These are phyloP conservation scores for Perithous albicinctus DNA, from an alignment of 2,888 invertebrate species.

Conservation along the genomic window DNA sequence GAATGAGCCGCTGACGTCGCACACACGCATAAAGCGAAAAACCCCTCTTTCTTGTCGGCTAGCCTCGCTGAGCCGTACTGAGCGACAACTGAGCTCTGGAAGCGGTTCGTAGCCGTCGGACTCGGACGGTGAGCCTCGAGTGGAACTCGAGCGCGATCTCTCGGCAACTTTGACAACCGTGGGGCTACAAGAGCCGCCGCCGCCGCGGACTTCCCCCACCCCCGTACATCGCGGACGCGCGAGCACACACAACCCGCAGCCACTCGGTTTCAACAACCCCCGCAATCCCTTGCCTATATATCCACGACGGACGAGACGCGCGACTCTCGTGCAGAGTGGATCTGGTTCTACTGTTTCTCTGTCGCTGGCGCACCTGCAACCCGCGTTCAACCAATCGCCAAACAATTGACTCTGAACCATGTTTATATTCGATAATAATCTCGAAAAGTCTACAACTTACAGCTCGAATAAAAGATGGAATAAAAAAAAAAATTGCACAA, in stretches of 20 bases:
- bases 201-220: conserved; percentile 85
- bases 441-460: background rate
- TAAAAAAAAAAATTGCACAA: background rate
- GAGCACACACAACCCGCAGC: conserved; percentile 48
- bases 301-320: conserved; percentile 51
- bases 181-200: conserved; percentile 81
- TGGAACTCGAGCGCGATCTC: conserved; percentile 86
- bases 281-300: conserved; percentile 12
- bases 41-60: conserved; percentile 82
- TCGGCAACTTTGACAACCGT: conserved; percentile 81
- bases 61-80: conserved; percentile 84
- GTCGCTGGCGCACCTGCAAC: background rate
- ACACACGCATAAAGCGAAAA: conserved; percentile 69
- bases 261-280: conserved; percentile 52
- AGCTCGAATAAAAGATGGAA: background rate
- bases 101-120: conserved; percentile 84
- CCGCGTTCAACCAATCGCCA: conserved; percentile 22
- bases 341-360: conserved; percentile 15
- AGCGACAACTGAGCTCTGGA: conserved; percentile 86
- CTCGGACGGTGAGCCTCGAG: conserved; percentile 71
- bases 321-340: conserved; percentile 34
- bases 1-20: conserved; percentile 72
- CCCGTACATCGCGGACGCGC: conserved; percentile 67
- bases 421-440: background rate
- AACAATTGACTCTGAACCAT: background rate